phyloP scores from a whole-genome alignment of 2,888 invertebrate species.

The Odiellus spinosus region DNA sequence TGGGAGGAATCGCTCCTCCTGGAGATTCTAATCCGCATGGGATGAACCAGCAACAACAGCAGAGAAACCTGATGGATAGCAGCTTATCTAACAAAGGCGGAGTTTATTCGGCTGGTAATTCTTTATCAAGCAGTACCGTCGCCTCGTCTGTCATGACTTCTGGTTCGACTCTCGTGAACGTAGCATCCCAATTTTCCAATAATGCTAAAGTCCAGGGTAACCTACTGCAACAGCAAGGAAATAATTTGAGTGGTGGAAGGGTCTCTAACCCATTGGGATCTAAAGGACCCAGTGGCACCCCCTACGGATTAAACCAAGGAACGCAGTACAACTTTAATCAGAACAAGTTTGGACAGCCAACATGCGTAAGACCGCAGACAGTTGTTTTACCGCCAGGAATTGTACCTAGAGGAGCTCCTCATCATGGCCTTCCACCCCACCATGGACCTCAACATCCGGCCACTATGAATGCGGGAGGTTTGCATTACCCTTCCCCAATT shows the following conservation, averaged over 20 bases:
- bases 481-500: conserved; percentile 17
- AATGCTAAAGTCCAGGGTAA: too few species aligned
- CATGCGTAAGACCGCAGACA: conserved; percentile 3
- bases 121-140: conserved; percentile 9
- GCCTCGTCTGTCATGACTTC: conserved; percentile 10
- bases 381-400: conserved; percentile 12
- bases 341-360: background rate
- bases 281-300: too few species aligned
- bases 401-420: conserved; percentile 9
- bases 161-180: background rate
- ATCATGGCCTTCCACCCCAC: conserved; percentile 12
- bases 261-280: too few species aligned
- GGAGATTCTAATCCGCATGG: too few species aligned
- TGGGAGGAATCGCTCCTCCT: too few species aligned
- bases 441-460: conserved; percentile 7
- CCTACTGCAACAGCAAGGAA: too few species aligned
- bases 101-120: conserved; percentile 10
- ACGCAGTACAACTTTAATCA: background rate
- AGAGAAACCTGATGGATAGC: too few species aligned
- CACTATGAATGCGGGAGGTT: conserved; percentile 6
- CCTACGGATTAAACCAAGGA: background rate
- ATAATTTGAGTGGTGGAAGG: too few species aligned
- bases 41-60: too few species aligned
- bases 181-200: too few species aligned
- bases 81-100: too few species aligned